Conservation (phyloP, 2,797 vertebrate genomes). For the Microcaecilia unicolor region DNA sequence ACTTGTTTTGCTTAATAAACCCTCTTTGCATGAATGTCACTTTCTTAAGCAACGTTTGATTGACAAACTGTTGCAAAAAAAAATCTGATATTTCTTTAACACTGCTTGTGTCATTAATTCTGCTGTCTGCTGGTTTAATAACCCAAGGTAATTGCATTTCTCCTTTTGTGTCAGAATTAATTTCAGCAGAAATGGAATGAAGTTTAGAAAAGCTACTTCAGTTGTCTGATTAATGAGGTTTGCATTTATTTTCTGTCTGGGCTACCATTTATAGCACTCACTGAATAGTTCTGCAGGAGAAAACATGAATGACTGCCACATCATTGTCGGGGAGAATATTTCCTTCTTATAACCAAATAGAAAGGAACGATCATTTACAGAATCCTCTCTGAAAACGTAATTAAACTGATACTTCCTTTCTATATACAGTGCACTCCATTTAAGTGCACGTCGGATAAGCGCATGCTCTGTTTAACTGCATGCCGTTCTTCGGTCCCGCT, state of each 20-base stretch:
- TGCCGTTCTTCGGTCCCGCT: no score
- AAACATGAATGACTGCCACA: no score
- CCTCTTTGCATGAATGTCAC: no score
- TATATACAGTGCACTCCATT: no score
- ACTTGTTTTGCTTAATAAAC: no score
- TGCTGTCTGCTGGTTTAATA: conserved; percentile 3
- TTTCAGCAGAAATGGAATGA: conserved; percentile 22
- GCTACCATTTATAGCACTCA: conserved; percentile 1
- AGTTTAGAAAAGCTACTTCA: conserved; percentile 7
- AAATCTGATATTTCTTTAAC: no score
- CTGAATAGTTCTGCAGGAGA: background rate
- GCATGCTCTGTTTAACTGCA: no score
- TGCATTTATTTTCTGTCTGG: conserved; percentile 12
- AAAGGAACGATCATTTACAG: no score
- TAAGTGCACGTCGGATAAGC: no score
- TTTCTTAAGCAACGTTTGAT: no score
- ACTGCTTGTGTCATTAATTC: background rate
- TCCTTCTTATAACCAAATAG: conserved; percentile 2
- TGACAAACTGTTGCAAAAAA: conserved; percentile 1
- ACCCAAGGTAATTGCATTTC: conserved; percentile 15
- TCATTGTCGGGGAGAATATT: no score
- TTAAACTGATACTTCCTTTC: background rate
- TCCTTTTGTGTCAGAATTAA: background rate
- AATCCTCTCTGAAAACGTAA: no score
- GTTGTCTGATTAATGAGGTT: conserved; percentile 16